These are phyloP conservation scores for Athrips mouffetella DNA, from an alignment of 2,888 invertebrate species.

Conservation along the genomic window DNA sequence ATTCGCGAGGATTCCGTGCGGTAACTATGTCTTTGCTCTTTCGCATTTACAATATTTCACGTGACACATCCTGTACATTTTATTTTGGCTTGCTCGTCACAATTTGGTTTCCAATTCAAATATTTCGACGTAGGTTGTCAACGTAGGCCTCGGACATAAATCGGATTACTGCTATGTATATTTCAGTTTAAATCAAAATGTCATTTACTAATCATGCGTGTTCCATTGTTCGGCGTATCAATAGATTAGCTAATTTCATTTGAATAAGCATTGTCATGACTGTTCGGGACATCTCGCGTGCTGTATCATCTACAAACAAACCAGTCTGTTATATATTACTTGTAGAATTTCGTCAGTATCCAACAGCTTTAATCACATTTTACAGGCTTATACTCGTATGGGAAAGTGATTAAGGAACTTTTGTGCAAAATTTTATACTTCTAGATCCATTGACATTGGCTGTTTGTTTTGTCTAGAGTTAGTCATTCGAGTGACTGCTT, in stretches of 20 bases:
- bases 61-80: background rate
- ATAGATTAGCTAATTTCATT: constrained; percentile 11
- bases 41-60: background rate
- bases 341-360: background rate
- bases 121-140: constrained; percentile 1
- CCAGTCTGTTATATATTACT: background rate
- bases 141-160: constrained; percentile 3
- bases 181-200: constrained; percentile 5
- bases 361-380: background rate
- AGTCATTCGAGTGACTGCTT: too few species aligned
- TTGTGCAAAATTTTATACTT: too few species aligned
- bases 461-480: too few species aligned
- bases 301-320: constrained; percentile 1
- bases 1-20: constrained; percentile 4
- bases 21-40: background rate
- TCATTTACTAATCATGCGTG: constrained; percentile 6
- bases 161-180: constrained; percentile 1
- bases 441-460: too few species aligned
- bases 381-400: too few species aligned
- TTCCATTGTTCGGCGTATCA: constrained; percentile 10
- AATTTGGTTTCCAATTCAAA: background rate
- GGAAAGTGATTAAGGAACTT: too few species aligned
- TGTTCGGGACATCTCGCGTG: constrained; percentile 4
- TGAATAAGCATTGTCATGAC: constrained; percentile 12
- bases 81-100: background rate